Evolutionary conservation across 2,113 vertebrate species (phyloP), one percentile per base, ranked within the genome.

Genomic region (Acanthochromis polyacanthus): DNA sequence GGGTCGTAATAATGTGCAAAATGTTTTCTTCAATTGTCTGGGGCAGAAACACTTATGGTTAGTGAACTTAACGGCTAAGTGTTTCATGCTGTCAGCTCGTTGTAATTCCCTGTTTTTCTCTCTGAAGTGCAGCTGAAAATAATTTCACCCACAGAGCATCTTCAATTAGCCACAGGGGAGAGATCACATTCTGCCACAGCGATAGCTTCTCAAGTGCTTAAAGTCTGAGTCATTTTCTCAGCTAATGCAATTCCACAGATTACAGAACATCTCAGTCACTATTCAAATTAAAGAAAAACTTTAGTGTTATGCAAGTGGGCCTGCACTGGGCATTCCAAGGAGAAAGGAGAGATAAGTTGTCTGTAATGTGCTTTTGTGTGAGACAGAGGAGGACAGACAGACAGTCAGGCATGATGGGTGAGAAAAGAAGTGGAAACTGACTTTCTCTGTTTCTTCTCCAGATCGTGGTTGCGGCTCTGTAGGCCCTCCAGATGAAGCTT

Each of bases 391-490:
- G 11, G 20, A 36, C 10, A n/a, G 38, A 62, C 16, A 64, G 53
- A 57, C 10, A 20, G 45, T 32, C 51, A 38, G 17, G 7, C 46
- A 48, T 15, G 32, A 36, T 9, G 17, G 6, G 22, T 7, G 46
- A 28, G 22, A 16, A 46, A 20, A n/a, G 32, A 22, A 48, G 56
- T 25, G 48, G 53, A 46, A 50, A 86, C 95, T 93, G 84, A 99
- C 98, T 96, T 99, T 89, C 96, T 94, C 91, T 99, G 98, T 82
- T 99, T 99, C 95, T 99, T 99, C 91, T 99, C 97, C 93, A 99
- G 95, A 80, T 99, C 97, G 0, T 99, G 97, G 93, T 96, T 99
- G 71, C 98, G 97, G 59, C 95, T 97, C 80, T 99, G 98, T 75
- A 99, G 96, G 22, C 97, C 97, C 93, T 99, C 97, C 51, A 99